Conservation (phyloP, 2,113 vertebrate species). For the Caranx melampygus region DNA sequence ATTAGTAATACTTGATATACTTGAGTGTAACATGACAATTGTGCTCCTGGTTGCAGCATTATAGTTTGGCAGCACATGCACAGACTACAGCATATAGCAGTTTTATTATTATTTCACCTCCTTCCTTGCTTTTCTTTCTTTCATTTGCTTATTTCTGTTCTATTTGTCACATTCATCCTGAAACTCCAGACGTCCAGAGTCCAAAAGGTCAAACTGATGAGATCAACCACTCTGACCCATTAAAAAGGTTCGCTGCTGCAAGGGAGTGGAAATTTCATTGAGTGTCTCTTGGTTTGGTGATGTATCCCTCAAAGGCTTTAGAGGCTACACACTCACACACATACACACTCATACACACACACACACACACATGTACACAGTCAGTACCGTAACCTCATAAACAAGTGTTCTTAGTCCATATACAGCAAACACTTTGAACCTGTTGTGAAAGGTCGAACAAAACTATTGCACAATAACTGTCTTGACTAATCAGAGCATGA, state of each 20-base stretch:
- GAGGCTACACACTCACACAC: conserved; percentile 47
- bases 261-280: conserved; percentile 48
- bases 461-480: conserved; percentile 76
- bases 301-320: conserved; percentile 52
- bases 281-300: conserved; percentile 59
- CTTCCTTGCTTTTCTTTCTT: conserved; percentile 24
- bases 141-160: conserved; percentile 8
- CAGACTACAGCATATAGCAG: conserved; percentile 73
- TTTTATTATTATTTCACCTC: conserved; percentile 34
- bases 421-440: conserved; percentile 72
- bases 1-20: conserved; percentile 74
- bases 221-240: conserved; percentile 44
- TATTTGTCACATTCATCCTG: conserved; percentile 33
- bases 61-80: conserved; percentile 83
- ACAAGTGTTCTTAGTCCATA: conserved; percentile 65
- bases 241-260: conserved; percentile 46
- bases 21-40: conserved; percentile 76
- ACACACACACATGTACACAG: conserved; percentile 7
- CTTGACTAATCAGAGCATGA: conserved; percentile 57
- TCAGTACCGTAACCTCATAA: conserved; percentile 56
- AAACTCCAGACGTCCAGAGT: conserved; percentile 42
- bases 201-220: conserved; percentile 7
- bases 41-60: conserved; percentile 82
- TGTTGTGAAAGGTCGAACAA: conserved; percentile 67
- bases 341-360: conserved; percentile 21